Evolutionary conservation across 2,797 vertebrate species (phyloP).

Genomic region (Uromys caudimaculatus): DNA sequence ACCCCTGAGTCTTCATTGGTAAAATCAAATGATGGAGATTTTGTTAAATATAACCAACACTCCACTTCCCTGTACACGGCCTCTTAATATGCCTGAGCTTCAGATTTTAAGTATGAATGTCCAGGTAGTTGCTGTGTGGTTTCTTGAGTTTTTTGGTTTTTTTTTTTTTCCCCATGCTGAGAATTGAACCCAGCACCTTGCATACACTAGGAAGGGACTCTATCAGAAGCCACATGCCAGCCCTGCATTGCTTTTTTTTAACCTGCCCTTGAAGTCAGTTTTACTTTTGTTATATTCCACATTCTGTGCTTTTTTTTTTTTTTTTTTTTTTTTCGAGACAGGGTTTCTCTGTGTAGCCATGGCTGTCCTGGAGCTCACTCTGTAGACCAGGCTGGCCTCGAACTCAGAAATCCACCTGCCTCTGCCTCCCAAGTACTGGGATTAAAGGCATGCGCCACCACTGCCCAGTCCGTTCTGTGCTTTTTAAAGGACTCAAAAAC

Average conservation of each 20-base stretch:
- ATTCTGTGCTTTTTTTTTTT: conserved; percentile 34
- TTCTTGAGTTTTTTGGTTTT: not conserved
- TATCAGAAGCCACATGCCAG: not conserved
- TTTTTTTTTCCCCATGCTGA: not conserved
- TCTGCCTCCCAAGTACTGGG: no score
- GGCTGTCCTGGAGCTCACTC: no score
- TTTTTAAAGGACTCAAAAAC: not conserved
- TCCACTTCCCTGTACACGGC: not conserved
- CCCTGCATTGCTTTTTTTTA: conserved; percentile 7
- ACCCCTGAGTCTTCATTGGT: not conserved
- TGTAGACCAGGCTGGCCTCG: no score
- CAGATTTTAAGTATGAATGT: not conserved
- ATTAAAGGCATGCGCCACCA: no score
- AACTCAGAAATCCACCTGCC: no score
- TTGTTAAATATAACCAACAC: not conserved
- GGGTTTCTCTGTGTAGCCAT: no score
- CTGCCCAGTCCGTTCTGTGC: no score
- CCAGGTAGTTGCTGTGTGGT: not conserved
- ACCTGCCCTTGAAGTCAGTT: not conserved
- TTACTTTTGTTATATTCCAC: not conserved
- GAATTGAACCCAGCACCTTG: not conserved
- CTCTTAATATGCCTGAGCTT: not conserved
- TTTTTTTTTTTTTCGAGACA: no score
- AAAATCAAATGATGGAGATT: not conserved
- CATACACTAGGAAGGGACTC: not conserved